phyloP scores from a whole-genome alignment of 2,888 invertebrate species.

The Serrognathus titanus region DNA sequence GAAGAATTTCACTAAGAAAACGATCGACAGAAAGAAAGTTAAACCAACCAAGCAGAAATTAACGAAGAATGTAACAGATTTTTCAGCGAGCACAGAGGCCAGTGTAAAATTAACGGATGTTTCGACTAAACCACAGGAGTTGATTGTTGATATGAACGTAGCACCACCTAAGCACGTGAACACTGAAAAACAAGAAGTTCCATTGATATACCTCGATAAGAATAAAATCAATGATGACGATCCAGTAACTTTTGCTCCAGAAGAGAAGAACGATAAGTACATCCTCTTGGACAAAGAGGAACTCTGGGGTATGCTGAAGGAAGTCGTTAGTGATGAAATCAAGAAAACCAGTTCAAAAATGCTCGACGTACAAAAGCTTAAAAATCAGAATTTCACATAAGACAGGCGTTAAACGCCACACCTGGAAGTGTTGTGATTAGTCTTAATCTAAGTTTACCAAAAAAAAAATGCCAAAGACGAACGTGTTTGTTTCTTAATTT shows the following conservation, averaged over 20 bases:
- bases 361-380: not conserved
- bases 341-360: constrained; percentile 13
- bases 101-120: not conserved
- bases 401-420: not conserved
- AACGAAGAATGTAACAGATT: not conserved
- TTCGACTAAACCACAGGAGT: constrained; percentile 12
- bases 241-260: constrained; percentile 34
- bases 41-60: constrained; percentile 7
- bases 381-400: constrained; percentile 1
- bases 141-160: constrained; percentile 24
- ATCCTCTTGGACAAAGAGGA: constrained; percentile 59
- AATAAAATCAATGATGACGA: constrained; percentile 24
- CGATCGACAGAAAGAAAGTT: not conserved
- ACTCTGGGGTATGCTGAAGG: constrained; percentile 61
- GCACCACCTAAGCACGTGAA: constrained; percentile 35
- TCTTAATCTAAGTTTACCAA: constrained; percentile 15
- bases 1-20: constrained; percentile 3
- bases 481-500: not conserved
- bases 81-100: constrained; percentile 1
- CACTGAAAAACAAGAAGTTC: constrained; percentile 32
- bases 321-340: constrained; percentile 47
- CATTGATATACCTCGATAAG: constrained; percentile 25
- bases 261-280: constrained; percentile 52
- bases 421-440: constrained; percentile 23
- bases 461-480: constrained; percentile 3